These are phyloP conservation scores for Protonibea diacanthus DNA, from an alignment of 2,797 vertebrate species.

Conservation along the genomic window DNA sequence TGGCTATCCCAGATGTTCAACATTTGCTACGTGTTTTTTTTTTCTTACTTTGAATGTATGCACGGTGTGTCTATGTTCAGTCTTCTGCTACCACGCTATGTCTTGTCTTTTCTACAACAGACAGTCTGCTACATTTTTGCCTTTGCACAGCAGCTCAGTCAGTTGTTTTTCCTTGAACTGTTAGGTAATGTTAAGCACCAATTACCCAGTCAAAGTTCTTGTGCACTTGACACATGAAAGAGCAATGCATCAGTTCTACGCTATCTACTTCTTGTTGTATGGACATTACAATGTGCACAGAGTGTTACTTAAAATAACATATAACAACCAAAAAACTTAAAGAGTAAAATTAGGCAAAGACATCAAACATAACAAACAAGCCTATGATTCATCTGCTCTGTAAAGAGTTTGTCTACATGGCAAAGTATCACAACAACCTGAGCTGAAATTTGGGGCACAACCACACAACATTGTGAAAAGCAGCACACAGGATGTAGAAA, in stretches of 20 bases:
- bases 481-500: neutral
- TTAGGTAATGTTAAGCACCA: neutral
- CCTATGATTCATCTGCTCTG: neutral
- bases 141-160: neutral
- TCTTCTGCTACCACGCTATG: neutral
- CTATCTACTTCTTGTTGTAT: neutral
- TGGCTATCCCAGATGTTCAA: neutral
- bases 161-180: neutral
- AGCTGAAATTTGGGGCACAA: neutral
- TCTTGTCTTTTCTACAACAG: neutral
- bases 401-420: neutral
- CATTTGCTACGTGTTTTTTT: too few relatives aligned
- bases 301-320: neutral
- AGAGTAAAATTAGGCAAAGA: neutral
- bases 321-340: neutral
- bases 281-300: neutral
- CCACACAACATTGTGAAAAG: rapidly evolving
- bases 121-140: neutral
- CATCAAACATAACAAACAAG: neutral
- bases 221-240: neutral
- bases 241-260: neutral
- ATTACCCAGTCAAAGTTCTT: conserved; percentile 16
- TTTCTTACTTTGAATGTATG: neutral
- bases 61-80: neutral
- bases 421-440: too few relatives aligned